Evolutionary conservation across 2,797 vertebrate genomes (phyloP), one percentile per base, ranked within the genome.

Genomic region (Serranus cabrilla): DNA sequence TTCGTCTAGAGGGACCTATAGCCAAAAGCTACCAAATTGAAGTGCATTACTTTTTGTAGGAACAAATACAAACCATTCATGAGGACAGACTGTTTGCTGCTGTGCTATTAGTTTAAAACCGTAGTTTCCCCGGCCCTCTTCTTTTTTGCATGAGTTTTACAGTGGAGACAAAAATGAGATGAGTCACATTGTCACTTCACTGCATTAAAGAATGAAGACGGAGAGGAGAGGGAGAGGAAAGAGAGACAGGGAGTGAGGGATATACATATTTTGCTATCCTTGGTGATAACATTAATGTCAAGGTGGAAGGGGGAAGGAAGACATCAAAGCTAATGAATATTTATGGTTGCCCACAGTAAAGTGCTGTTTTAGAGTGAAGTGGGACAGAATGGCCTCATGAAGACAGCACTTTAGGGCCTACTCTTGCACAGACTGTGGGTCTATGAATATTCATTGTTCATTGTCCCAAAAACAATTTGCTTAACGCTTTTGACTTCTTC

Each of bases 361-460:
- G 88, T 89, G 86, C 91, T 89, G 89, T 86, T 90, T 92, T 80
- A 87, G 80, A 92, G 81, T 87, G 89, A 89, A 93, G 87, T 89
- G 89, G 88, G 88, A 90, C 90, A 91, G 89, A 92, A 90, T 86
- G 88, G 89, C 85, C 85, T 85, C 77, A 82, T 91, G 88, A 92
- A 92, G 92, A 90, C 87, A 84, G 84, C 89, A 89, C 93, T 94
- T 92, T 91, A 92, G 90, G 91, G 90, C 86, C 83, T 91, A 67
- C 79, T 91, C 88, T 70, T 83, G 80, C 86, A 89, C 90, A 91
- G 77, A 74, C 76, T 82, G 78, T 84, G 64, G 57, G 14, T 76
- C 70, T 83, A 92, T 94, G 90, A 93, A 94, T 94, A 94, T 94
- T 93, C 91, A 92, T 86, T 90, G 86, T 88, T 89, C 91, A 93